Evolutionary conservation across 2,797 vertebrate species (phyloP).

Genomic region (Myotis myotis): DNA sequence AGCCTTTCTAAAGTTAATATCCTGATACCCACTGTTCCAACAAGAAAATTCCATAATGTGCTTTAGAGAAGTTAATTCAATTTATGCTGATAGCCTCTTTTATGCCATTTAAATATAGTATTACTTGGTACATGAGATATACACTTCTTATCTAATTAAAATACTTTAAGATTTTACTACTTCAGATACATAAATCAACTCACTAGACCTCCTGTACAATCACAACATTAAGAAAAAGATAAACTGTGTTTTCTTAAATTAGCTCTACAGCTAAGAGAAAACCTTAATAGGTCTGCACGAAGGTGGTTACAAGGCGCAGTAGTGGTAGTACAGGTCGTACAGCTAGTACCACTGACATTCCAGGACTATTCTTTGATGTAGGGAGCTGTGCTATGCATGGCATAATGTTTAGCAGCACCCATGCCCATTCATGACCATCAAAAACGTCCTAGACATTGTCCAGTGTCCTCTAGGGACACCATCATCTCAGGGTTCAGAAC

Average conservation of each 20-base stretch:
- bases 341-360: neutral
- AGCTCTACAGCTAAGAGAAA: neutral
- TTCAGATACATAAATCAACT: neutral
- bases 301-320: neutral
- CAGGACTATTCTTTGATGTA: neutral
- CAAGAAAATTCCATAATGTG: conserved; percentile 13
- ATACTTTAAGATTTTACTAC: neutral
- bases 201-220: neutral
- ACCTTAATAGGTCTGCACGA: neutral
- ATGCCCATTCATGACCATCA: neutral
- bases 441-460: neutral
- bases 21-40: neutral
- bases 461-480: neutral
- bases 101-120: neutral
- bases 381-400: neutral
- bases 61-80: conserved; percentile 33
- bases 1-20: conserved; percentile 45
- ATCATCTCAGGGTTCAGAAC: neutral
- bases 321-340: neutral
- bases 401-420: neutral
- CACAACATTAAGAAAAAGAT: neutral
- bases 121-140: neutral
- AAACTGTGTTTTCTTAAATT: neutral
- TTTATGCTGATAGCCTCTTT: neutral
- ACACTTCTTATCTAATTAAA: conserved; percentile 1